Percentiles rank a stretch among this genome's conserved stretches.
phyloP scores from a whole-genome alignment of 2,797 vertebrate genomes.

The Catamblyrhynchus diadema region DNA sequence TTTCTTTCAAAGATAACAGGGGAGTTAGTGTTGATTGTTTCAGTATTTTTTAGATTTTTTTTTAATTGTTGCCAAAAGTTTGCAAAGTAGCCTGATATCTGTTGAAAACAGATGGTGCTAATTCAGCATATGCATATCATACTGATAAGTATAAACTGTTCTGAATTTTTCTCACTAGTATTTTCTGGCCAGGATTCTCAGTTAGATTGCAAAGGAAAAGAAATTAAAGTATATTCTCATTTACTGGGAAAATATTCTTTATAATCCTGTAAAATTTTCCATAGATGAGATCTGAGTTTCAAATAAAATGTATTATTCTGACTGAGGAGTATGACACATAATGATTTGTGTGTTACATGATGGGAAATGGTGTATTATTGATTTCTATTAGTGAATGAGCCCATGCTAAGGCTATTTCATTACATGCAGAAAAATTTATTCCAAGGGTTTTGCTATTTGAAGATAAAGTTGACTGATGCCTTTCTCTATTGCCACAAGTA shows the following conservation, averaged over 20 bases:
- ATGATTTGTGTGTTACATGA: neutral
- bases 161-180: neutral
- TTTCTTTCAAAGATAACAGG: neutral
- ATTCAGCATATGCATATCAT: conserved; percentile 44
- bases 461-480: neutral
- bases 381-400: neutral
- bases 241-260: neutral
- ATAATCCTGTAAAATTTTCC: neutral
- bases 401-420: neutral
- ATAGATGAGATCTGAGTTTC: neutral
- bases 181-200: neutral
- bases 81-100: neutral
- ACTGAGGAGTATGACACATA: neutral
- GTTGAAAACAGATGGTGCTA: conserved; percentile 43
- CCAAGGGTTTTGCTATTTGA: neutral
- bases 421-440: neutral
- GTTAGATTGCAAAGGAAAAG: neutral
- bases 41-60: neutral
- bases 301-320: neutral
- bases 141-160: conserved; percentile 49
- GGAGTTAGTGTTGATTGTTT: neutral
- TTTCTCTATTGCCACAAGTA: neutral
- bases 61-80: neutral
- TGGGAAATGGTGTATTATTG: neutral
- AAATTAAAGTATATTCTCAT: neutral